These are phyloP conservation scores for Cryptotermes secundus DNA, from an alignment of 1,140 invertebrate genomes.

Conservation along the genomic window DNA sequence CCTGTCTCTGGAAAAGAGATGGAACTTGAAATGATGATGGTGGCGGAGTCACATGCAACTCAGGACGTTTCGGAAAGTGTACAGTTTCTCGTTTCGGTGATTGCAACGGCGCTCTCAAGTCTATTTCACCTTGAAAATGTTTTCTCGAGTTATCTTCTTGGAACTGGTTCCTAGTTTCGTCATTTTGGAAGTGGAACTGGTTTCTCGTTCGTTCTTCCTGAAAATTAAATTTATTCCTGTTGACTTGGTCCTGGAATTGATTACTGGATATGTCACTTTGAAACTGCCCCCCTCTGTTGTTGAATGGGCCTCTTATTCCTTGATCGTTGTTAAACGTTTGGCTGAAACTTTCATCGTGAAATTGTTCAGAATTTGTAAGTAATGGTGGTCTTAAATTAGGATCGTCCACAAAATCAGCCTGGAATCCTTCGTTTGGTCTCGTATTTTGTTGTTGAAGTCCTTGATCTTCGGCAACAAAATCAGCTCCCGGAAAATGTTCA, in stretches of 20 bases:
- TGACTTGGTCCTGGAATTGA: not conserved
- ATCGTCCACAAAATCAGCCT: conserved; percentile 39
- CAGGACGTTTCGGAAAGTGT: not conserved
- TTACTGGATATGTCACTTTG: not conserved
- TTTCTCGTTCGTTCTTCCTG: not conserved
- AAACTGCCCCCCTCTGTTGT: not conserved
- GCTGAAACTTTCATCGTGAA: not conserved
- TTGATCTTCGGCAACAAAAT: conserved; percentile 45
- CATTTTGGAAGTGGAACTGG: not conserved
- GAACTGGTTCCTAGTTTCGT: not conserved
- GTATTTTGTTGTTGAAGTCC: conserved; percentile 31
- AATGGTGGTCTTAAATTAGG: conserved; percentile 5
- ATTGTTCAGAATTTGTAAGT: not conserved
- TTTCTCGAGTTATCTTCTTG: not conserved
- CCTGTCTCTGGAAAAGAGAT: not conserved
- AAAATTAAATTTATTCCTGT: not conserved
- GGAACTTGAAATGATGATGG: not conserved
- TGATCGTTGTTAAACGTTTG: not conserved
- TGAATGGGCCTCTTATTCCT: not conserved
- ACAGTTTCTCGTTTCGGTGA: not conserved
- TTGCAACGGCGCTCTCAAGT: not conserved
- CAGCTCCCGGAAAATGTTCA: conserved; percentile 48
- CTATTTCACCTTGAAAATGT: not conserved
- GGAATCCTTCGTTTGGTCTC: conserved; percentile 37
- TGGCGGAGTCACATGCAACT: not conserved